Percentiles rank a stretch among this genome's conserved stretches.
Conservation (phyloP, 1,140 invertebrate genomes). For the Drosophila willistoni region DNA sequence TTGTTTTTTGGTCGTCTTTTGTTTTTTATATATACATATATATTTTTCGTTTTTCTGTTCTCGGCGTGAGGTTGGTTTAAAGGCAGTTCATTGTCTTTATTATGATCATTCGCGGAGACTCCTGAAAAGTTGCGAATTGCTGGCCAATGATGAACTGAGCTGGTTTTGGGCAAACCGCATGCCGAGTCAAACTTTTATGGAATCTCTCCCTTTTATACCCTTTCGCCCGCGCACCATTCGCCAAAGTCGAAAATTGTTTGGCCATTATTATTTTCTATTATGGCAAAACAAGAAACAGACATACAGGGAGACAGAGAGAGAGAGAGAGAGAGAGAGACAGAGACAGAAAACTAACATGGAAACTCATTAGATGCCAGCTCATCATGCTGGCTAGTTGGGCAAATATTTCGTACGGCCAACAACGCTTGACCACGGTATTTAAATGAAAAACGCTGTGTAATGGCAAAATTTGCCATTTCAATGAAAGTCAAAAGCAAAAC, state of each 20-base stretch:
- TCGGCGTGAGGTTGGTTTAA: slow-evolving; percentile 39
- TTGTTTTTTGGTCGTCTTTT: no score
- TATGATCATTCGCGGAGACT: slow-evolving; percentile 54
- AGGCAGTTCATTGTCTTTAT: slow-evolving; percentile 73
- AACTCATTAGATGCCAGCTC: slow-evolving; percentile 70
- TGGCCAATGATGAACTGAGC: slow-evolving; percentile 56
- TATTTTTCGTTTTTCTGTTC: slow-evolving; percentile 27
- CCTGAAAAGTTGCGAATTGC: slow-evolving; percentile 74
- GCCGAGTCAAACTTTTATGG: slow-evolving; percentile 15
- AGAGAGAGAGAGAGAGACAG: background rate
- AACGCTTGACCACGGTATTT: slow-evolving; percentile 49
- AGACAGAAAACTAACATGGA: slow-evolving; percentile 36
- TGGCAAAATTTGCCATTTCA: slow-evolving; percentile 64
- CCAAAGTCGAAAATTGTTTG: slow-evolving; percentile 40
- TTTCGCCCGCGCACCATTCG: background rate
- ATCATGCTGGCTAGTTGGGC: slow-evolving; percentile 32
- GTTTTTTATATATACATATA: background rate
- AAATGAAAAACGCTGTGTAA: slow-evolving; percentile 67
- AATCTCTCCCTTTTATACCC: background rate
- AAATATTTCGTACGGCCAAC: slow-evolving; percentile 35
- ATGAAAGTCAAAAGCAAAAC: slow-evolving; percentile 2
- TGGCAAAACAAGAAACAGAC: slow-evolving; percentile 6
- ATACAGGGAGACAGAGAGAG: background rate
- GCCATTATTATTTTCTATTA: slow-evolving; percentile 53
- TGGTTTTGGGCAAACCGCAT: slow-evolving; percentile 4